These are phyloP conservation scores for Diabrotica virgifera DNA, from an alignment of 1,140 invertebrate species.

Conservation along the genomic window DNA sequence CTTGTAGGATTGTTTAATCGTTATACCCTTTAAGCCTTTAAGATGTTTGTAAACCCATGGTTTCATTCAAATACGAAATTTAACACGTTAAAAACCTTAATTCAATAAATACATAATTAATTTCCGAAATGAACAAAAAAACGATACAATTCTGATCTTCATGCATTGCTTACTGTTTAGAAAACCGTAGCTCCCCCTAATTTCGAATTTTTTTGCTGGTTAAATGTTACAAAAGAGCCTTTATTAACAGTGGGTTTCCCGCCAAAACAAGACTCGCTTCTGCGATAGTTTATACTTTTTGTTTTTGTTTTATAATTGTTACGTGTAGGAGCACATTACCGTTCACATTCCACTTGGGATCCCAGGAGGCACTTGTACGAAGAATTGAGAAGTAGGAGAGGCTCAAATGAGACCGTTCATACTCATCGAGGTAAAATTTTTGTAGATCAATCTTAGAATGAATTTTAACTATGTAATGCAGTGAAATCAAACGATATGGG, in stretches of 20 bases:
- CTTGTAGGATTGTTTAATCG: no score
- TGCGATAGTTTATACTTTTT: constrained; percentile 27
- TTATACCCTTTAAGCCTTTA: no score
- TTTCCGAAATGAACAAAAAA: not conserved
- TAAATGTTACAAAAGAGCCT: not conserved
- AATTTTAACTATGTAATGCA: constrained; percentile 18
- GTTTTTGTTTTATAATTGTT: constrained; percentile 30
- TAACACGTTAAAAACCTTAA: no score
- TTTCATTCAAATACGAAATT: no score
- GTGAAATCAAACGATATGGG: not conserved
- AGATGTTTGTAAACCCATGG: no score
- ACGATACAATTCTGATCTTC: not conserved
- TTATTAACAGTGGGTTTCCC: constrained; percentile 14
- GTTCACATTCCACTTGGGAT: constrained; percentile 80
- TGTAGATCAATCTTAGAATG: constrained; percentile 25
- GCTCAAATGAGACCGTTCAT: constrained; percentile 59
- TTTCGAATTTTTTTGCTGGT: constrained; percentile 12
- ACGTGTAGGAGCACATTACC: constrained; percentile 49
- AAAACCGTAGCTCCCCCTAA: not conserved
- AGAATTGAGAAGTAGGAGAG: constrained; percentile 65
- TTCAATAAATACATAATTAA: not conserved
- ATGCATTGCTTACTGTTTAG: constrained; percentile 16
- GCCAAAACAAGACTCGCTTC: constrained; percentile 7
- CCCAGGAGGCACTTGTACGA: constrained; percentile 83
- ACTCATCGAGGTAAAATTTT: constrained; percentile 54